phyloP scores from a whole-genome alignment of 2,797 vertebrate genomes.

The Leptatherina wallacei region DNA sequence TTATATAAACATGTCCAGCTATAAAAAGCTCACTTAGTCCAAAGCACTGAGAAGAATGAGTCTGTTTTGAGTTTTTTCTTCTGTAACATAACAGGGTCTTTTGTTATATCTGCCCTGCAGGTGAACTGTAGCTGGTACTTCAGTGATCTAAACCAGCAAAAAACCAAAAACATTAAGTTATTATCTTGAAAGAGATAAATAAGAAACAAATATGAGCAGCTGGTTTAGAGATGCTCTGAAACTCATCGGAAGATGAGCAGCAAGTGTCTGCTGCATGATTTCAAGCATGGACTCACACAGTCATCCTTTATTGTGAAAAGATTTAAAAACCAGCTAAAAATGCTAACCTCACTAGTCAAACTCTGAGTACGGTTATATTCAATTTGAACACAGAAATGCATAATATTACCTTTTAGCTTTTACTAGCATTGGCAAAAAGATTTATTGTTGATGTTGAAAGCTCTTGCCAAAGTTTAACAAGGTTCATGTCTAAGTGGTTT shows the following conservation, averaged over 20 bases:
- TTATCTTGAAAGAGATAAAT: not conserved
- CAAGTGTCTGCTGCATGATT: not conserved
- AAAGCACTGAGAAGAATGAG: slow-evolving; percentile 29
- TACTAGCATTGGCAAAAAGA: not conserved
- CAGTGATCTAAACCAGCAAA: not conserved
- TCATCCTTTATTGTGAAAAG: not conserved
- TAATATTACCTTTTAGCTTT: not conserved
- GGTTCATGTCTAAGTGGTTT: not conserved
- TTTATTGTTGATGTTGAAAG: not conserved
- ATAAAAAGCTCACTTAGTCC: slow-evolving; percentile 27
- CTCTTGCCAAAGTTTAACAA: not conserved
- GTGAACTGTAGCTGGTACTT: not conserved
- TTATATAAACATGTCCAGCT: not conserved
- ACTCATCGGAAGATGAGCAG: not conserved
- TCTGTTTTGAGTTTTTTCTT: slow-evolving; percentile 1
- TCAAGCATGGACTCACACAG: not conserved
- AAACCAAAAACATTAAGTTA: not conserved
- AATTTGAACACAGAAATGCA: not conserved
- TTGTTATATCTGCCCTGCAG: not conserved
- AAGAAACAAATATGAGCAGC: not conserved
- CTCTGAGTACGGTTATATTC: not conserved
- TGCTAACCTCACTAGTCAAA: not conserved
- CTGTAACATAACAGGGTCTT: not conserved
- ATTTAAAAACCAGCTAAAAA: not conserved
- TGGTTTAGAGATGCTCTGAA: not conserved